phyloP scores from a whole-genome alignment of 2,113 vertebrate species.

The Sebastes schlegelii region DNA sequence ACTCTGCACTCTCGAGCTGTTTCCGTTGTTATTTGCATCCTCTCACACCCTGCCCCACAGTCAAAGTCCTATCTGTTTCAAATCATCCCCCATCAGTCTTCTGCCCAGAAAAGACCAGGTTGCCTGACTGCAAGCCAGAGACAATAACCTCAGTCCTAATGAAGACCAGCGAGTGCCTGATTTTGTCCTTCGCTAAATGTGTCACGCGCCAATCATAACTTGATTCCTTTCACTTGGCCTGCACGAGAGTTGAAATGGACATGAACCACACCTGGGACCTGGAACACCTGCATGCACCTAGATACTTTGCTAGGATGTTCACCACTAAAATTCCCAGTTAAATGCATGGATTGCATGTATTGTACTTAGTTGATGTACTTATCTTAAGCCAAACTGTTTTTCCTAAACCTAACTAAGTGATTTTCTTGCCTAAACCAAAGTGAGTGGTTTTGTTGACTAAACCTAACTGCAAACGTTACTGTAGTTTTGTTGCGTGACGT shows the following conservation, averaged over 20 bases:
- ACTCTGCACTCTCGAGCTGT: slow-evolving; percentile 9
- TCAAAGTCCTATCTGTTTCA: slow-evolving; percentile 44
- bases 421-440: too few species aligned
- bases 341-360: background rate
- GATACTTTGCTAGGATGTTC: background rate
- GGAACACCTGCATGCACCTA: background rate
- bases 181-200: slow-evolving; percentile 39
- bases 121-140: slow-evolving; percentile 34
- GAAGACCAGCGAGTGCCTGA: slow-evolving; percentile 48
- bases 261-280: background rate
- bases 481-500: too few species aligned
- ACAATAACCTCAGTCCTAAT: slow-evolving; percentile 51
- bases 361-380: too few species aligned
- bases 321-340: background rate
- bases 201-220: slow-evolving; percentile 22
- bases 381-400: too few species aligned
- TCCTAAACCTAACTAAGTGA: too few species aligned
- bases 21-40: slow-evolving; percentile 36
- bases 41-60: slow-evolving; percentile 46
- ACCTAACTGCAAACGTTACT: too few species aligned
- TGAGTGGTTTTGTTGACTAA: too few species aligned
- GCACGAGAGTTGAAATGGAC: background rate
- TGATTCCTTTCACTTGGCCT: slow-evolving; percentile 19
- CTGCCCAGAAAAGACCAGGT: slow-evolving; percentile 43
- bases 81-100: slow-evolving; percentile 52